Evolutionary conservation across 2,113 vertebrate species (phyloP), one percentile per base, ranked within the genome.

Genomic region (Pimephales promelas): DNA sequence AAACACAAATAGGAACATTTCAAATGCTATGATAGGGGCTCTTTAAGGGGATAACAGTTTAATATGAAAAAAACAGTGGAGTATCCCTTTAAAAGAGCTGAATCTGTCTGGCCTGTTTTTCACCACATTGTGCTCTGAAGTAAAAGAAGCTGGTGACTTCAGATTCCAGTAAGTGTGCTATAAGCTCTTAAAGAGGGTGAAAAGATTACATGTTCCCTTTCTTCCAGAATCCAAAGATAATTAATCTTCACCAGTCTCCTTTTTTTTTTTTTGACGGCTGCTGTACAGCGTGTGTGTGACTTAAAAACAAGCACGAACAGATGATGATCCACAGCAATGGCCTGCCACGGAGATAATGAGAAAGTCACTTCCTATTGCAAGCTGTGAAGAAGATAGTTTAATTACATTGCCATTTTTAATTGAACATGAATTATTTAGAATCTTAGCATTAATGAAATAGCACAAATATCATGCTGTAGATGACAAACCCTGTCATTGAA

Each of bases 321-420:
- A 76, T 82, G 61, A 85, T 56, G 68, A 74, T 74, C 47, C 52
- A 77, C 66, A 76, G 45, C 86, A 83, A 81, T 71, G 84, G 77
- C 84, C 73, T 85, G 76, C 75, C 81, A 81, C 16, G 8, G 76
- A 81, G 76, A 87, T 85, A 83, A 83, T 79, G 71, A 85, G 84
- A 83, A 87, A 76, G 40, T 77, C 86, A 85, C 71, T 81, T 87
- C 71, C 84, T 83, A 83, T 87, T 80, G 75, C 43, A 62, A 85
- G 81, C 62, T 24, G 54, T 72, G 71, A 76, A 71, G 77, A 71
- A 81, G 71, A 87, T 85, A 85, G 84, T 81, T 87, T 85, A 85
- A 87, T 83, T 87, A 77, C 49, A 14, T 24, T 75, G 83, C 83
- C 75, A 74, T 85, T 83, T 83, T 87, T 85, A 87, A 85, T 87